Percentiles rank a stretch among this genome's conserved stretches.
Conservation (phyloP, 2,113 vertebrate genomes). For the Lota lota region DNA sequence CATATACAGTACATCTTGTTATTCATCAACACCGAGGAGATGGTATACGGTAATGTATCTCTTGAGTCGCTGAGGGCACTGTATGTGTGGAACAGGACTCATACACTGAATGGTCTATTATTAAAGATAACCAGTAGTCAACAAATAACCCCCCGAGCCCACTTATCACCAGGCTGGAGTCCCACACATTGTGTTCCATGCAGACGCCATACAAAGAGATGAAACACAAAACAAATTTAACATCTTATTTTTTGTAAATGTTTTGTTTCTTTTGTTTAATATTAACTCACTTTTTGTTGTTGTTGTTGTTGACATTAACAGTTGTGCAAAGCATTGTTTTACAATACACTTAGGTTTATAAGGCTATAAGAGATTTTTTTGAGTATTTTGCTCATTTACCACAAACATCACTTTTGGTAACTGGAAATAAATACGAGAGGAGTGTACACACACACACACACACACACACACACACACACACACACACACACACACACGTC, state of each 20-base stretch:
- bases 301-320: constrained; percentile 31
- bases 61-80: too few relatives aligned
- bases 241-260: constrained; percentile 49
- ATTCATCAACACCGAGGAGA: too few relatives aligned
- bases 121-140: constrained; percentile 33
- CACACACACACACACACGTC: not conserved
- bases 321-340: not conserved
- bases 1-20: too few relatives aligned
- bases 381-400: constrained; percentile 21
- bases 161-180: constrained; percentile 13
- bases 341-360: constrained; percentile 48
- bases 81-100: too few relatives aligned
- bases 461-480: too few relatives aligned
- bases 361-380: constrained; percentile 45
- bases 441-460: not conserved
- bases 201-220: constrained; percentile 48
- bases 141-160: constrained; percentile 14
- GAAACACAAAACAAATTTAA: constrained; percentile 43
- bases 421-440: constrained; percentile 29
- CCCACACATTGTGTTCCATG: constrained; percentile 54
- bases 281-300: constrained; percentile 50
- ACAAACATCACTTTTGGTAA: constrained; percentile 35
- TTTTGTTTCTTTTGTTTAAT: constrained; percentile 32
- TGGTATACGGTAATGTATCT: too few relatives aligned
- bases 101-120: constrained; percentile 9